These are phyloP conservation scores for Drosophila obscura DNA, from an alignment of 1,140 invertebrate genomes.

Conservation along the genomic window DNA sequence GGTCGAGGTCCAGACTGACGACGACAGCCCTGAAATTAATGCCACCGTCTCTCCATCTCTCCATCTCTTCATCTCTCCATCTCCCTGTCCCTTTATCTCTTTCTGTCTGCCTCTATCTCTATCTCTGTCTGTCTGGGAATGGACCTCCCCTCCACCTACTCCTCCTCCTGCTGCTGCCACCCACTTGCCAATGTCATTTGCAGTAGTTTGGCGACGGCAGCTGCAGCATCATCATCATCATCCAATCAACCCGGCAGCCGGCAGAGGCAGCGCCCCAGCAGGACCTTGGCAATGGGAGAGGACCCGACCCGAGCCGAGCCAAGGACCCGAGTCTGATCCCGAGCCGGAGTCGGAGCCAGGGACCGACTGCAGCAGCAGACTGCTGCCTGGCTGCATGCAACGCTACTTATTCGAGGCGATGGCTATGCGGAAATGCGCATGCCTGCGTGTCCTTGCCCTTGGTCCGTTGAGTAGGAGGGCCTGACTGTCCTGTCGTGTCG, in stretches of 20 bases:
- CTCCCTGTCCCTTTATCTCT: no score
- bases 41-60: not conserved
- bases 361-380: slow-evolving; percentile 14
- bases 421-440: slow-evolving; percentile 78
- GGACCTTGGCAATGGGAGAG: slow-evolving; percentile 64
- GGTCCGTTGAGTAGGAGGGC: slow-evolving; percentile 51
- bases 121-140: slow-evolving; percentile 9
- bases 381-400: slow-evolving; percentile 25
- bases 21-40: slow-evolving; percentile 63
- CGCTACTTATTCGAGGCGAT: slow-evolving; percentile 2
- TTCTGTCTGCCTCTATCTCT: slow-evolving; percentile 9
- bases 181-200: slow-evolving; percentile 64
- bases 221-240: slow-evolving; percentile 7
- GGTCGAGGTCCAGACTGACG: slow-evolving; percentile 23
- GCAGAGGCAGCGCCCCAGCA: slow-evolving; percentile 22
- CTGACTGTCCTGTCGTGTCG: slow-evolving; percentile 19
- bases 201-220: slow-evolving; percentile 36
- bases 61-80: no score
- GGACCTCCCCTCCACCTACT: not conserved
- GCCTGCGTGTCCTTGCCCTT: slow-evolving; percentile 82
- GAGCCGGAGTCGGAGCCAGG: no score
- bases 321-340: slow-evolving; percentile 29
- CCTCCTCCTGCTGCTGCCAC: slow-evolving; percentile 7
- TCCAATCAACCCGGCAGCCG: slow-evolving; percentile 24
- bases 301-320: slow-evolving; percentile 40